Evolutionary conservation across 2,797 vertebrate genomes (phyloP), one percentile per base, ranked within the genome.

Genomic region (Loris lydekkerianus): DNA sequence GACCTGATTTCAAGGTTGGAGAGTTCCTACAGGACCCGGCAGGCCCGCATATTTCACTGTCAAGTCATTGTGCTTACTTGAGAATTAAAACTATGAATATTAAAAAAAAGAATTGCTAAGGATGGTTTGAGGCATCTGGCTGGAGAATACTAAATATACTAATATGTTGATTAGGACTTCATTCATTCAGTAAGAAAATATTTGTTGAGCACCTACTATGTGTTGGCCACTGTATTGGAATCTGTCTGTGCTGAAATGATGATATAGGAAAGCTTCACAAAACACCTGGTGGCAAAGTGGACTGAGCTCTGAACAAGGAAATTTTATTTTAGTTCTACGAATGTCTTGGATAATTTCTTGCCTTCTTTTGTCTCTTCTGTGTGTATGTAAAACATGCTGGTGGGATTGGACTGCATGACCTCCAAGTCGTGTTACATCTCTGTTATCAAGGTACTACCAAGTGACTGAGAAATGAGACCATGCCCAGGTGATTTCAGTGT

Each of bases 111-210:
- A 61, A 70, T 40, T 29, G 31, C 29, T 67, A 81, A 43, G 23
- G 58, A 56, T 53, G 34, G 15, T 23, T 56, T 56, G 29, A 53
- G 25, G 0, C 10, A 3, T 27, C 31, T 58, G 29, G 2, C 56
- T 75, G 14, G 37, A 87, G 56, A 91, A 43, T 75, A 25, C 4
- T n/a, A 25, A 80, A 21, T 0, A 29, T 56, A 14, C 63, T 65
- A 29, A 61, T 9, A 65, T 27, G 85, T 29, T 25, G 53, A 31
- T 70, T 69, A 89, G 23, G 29, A 69, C 37, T 73, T 93, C 11
- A 86, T 78, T 88, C 63, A 31, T 88, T 94, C 49, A 61, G 2
- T 23, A 7, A 85, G 72, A 56, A 86, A 91, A 86, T 92, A 93
- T 70, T 96, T 91, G 37, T 63, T 65, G 73, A n/a, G 5, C 37